phyloP scores from a whole-genome alignment of 37 sponge, comb jelly and placozoan genomes.

The Diacarnus erythraeanus region DNA sequence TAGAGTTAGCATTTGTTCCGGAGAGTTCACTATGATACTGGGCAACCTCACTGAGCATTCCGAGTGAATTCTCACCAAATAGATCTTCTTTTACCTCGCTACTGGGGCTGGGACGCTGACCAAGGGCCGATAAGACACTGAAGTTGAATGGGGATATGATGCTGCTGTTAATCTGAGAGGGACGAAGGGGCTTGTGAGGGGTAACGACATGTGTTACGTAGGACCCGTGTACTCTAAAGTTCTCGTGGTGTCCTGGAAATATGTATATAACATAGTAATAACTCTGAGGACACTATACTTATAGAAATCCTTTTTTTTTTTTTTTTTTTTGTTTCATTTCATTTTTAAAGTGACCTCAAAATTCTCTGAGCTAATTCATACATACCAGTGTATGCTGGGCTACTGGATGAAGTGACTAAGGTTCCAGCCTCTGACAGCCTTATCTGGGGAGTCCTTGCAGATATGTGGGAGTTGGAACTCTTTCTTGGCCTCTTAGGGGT shows the following conservation, averaged over 20 bases:
- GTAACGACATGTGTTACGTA: background rate
- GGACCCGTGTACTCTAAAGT: background rate
- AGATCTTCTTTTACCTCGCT: background rate
- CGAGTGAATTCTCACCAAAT: slow-evolving; percentile 18
- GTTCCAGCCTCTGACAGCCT: background rate
- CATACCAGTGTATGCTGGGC: background rate
- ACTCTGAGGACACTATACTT: too few relatives aligned
- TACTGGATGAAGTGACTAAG: background rate
- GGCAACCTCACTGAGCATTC: slow-evolving; percentile 54
- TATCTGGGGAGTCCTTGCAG: slow-evolving; percentile 7
- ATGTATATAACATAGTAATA: background rate
- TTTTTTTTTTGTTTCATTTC: too few relatives aligned
- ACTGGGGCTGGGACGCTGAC: slow-evolving; percentile 17
- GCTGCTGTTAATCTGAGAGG: slow-evolving; percentile 9
- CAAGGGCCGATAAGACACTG: slow-evolving; percentile 7
- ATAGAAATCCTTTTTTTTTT: too few relatives aligned
- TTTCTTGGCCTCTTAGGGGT: slow-evolving; percentile 17
- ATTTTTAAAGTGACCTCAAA: too few relatives aligned
- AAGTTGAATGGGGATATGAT: slow-evolving; percentile 36
- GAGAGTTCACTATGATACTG: slow-evolving; percentile 29
- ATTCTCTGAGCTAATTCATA: too few relatives aligned
- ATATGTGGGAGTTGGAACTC: background rate
- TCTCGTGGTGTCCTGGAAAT: background rate
- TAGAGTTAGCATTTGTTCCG: background rate
- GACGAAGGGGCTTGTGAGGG: slow-evolving; percentile 3